These are phyloP conservation scores for Rhinopomastus cyanomelas DNA, from an alignment of 2,113 vertebrate genomes.

Conservation along the genomic window DNA sequence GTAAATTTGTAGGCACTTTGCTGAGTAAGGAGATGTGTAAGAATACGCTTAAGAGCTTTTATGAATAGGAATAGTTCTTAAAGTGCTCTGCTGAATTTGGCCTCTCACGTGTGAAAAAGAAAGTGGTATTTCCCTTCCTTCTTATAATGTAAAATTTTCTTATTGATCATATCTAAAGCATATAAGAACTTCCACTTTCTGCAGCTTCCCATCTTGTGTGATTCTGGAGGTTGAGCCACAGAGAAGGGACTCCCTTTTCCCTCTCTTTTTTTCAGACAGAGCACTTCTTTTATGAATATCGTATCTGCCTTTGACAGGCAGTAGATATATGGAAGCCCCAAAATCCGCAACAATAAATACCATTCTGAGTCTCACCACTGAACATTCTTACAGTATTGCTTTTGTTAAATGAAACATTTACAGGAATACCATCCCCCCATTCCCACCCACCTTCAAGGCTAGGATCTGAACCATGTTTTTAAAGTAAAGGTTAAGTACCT, in stretches of 20 bases:
- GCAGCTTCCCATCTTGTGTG: neutral
- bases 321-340: constrained; percentile 86
- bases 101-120: neutral
- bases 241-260: neutral
- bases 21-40: neutral
- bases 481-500: constrained; percentile 79
- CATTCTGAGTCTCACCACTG: constrained; percentile 77
- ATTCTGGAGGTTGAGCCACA: constrained; percentile 12
- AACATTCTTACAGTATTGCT: constrained; percentile 77
- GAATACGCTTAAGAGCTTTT: constrained; percentile 2
- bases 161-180: neutral
- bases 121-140: neutral
- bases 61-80: neutral
- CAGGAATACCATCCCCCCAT: constrained; percentile 76
- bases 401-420: constrained; percentile 87
- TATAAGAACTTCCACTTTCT: constrained; percentile 49
- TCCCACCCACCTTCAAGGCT: constrained; percentile 42
- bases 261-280: constrained; percentile 64
- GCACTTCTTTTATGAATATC: constrained; percentile 83
- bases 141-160: neutral
- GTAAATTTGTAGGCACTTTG: neutral
- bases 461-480: constrained; percentile 73
- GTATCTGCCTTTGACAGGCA: constrained; percentile 88
- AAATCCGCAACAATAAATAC: constrained; percentile 89
- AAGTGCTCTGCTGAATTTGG: neutral